Evolutionary conservation across 2,888 invertebrate genomes (phyloP).

Genomic region (Balanococcus diminutus): DNA sequence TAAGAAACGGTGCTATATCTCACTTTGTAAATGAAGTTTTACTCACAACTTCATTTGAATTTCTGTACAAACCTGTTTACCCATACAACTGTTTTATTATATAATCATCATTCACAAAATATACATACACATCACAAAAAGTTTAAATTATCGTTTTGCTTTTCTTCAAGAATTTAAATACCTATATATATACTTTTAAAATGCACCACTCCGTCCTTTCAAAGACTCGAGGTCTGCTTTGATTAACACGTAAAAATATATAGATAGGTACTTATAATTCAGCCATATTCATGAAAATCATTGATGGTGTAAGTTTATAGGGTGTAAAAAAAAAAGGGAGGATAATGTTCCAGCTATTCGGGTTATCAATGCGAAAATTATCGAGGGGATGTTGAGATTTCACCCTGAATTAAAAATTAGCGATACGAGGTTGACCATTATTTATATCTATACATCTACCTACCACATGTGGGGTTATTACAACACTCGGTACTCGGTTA

Average conservation of each 20-base stretch:
- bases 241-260: not conserved
- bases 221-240: not conserved
- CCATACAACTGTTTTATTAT: conserved; percentile 31
- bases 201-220: not conserved
- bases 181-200: not conserved
- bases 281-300: too few relatives aligned
- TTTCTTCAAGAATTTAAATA: not conserved
- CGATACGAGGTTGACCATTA: not conserved
- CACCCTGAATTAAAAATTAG: not conserved
- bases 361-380: not conserved
- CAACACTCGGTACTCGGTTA: not conserved
- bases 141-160: conserved; percentile 29
- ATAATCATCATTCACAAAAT: conserved; percentile 37
- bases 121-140: not conserved
- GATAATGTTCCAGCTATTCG: not conserved
- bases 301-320: too few relatives aligned
- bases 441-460: too few relatives aligned
- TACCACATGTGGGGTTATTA: not conserved
- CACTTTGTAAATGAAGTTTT: conserved; percentile 49
- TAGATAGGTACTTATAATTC: too few relatives aligned
- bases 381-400: not conserved
- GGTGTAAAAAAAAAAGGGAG: not conserved
- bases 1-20: conserved; percentile 40
- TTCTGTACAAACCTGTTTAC: conserved; percentile 49
- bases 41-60: conserved; percentile 52